Conservation (phyloP, 1,140 invertebrate species). For the Spodoptera litura region DNA sequence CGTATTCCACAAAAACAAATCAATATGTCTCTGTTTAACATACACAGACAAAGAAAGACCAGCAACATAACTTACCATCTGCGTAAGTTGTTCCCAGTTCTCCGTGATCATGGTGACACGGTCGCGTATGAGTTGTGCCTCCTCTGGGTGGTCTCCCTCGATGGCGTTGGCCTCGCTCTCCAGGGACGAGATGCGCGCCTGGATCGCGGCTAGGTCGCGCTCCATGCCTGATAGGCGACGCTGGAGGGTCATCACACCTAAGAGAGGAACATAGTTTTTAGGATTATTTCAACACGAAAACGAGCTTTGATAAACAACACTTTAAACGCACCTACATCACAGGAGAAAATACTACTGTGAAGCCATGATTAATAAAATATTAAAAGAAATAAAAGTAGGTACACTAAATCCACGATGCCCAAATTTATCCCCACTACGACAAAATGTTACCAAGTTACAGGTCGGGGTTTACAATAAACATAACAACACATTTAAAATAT, state of each 20-base stretch:
- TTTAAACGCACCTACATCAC: no score
- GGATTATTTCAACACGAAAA: neutral
- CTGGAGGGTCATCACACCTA: constrained; percentile 92
- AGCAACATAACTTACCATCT: constrained; percentile 89
- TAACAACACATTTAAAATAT: neutral
- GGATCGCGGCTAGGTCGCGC: constrained; percentile 98
- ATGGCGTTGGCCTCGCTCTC: constrained; percentile 97
- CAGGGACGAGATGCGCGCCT: constrained; percentile 97
- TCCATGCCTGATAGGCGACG: constrained; percentile 98
- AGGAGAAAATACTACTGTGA: no score
- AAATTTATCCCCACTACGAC: no score
- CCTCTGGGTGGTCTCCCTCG: constrained; percentile 97
- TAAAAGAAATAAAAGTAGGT: no score
- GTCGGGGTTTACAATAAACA: no score
- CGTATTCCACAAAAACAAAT: no score
- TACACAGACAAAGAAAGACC: neutral
- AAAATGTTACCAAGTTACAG: neutral
- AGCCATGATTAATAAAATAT: no score
- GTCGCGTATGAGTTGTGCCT: constrained; percentile 96
- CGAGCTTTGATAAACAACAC: no score
- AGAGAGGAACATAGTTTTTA: neutral
- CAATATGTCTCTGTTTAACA: neutral
- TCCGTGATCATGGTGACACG: constrained; percentile 95
- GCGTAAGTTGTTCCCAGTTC: constrained; percentile 98
- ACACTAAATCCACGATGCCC: no score